Conservation (phyloP, 2,888 invertebrate genomes). For the Junonia oenone region DNA sequence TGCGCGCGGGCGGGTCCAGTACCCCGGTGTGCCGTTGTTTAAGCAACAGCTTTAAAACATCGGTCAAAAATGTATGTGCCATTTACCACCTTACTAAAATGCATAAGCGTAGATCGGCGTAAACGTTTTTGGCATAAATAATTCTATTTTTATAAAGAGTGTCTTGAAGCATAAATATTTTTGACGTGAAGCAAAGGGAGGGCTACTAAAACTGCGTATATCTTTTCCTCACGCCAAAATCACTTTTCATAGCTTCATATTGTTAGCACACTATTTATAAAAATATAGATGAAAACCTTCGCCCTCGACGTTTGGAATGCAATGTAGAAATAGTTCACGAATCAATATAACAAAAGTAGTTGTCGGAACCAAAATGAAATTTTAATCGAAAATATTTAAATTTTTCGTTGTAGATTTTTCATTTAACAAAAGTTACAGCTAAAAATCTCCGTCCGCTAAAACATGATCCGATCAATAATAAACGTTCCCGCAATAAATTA, state of each 20-base stretch:
- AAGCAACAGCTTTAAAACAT: slow-evolving; percentile 31
- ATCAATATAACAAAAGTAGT: background rate
- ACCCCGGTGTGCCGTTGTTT: slow-evolving; percentile 34
- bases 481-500: slow-evolving; percentile 8
- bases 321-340: slow-evolving; percentile 16
- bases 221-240: slow-evolving; percentile 21
- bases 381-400: background rate
- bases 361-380: background rate
- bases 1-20: slow-evolving; percentile 51
- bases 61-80: slow-evolving; percentile 31
- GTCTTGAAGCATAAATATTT: slow-evolving; percentile 21
- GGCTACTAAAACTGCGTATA: background rate
- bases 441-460: slow-evolving; percentile 38
- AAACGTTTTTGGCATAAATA: slow-evolving; percentile 21
- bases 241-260: slow-evolving; percentile 23
- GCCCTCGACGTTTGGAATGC: slow-evolving; percentile 11
- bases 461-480: slow-evolving; percentile 15
- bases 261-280: slow-evolving; percentile 27
- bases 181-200: slow-evolving; percentile 19
- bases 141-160: slow-evolving; percentile 29
- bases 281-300: slow-evolving; percentile 21
- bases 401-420: background rate
- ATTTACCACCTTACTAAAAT: slow-evolving; percentile 20
- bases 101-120: slow-evolving; percentile 23
- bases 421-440: slow-evolving; percentile 27